Base-by-base conservation (phyloP, 2,888 invertebrate species). In the Dasysyrphus tricinctus region DNA sequence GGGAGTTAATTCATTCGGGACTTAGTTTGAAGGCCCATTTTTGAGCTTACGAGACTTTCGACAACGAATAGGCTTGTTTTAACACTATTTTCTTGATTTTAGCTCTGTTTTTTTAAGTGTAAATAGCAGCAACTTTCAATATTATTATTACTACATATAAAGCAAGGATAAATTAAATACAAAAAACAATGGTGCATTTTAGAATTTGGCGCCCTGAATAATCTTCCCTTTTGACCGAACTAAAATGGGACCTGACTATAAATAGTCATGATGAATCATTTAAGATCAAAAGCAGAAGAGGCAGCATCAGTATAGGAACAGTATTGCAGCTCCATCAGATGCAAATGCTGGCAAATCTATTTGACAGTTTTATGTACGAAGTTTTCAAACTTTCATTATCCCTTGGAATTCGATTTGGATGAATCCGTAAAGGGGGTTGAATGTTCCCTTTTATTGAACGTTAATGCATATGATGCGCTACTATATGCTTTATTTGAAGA, bases 281-380 rank as follows among this genome's bases (percentile, higher is more conserved):
- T 54, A 82, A 77, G 73, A 77, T 67, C 73, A 59, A 59, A 59
- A 59, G 37, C 39, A 59, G n/a, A n/a, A 44, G 29, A 29, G 14
- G 44, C 44, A 44, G n/a, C 42, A 42, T 9, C 9, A 29, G 63
- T n/a, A n/a, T 19, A 63, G 39, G 7, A 34, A 24, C 61, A 59
- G 12, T 19, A 39, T 39, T 19, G n/a, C 51, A 49, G 37, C 42
- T 65, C 14, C 29, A 76, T 72, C 63, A 63, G 59, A 82, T 77
- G 81, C 65, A 82, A 82, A 73, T 77, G 72, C 57, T 67, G 57
- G 72, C 11, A 51, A 75, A 73, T 59, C 67, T 67, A 73, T 82
- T 81, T 77, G 77, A 82, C 77, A 73, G 73, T 65, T 73, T 82
- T 65, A 70, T 72, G 63, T 67, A 51, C 42, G 65, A 63, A 56